Conservation (phyloP, 2,888 invertebrate species). For the Ormyrus pomaceus region DNA sequence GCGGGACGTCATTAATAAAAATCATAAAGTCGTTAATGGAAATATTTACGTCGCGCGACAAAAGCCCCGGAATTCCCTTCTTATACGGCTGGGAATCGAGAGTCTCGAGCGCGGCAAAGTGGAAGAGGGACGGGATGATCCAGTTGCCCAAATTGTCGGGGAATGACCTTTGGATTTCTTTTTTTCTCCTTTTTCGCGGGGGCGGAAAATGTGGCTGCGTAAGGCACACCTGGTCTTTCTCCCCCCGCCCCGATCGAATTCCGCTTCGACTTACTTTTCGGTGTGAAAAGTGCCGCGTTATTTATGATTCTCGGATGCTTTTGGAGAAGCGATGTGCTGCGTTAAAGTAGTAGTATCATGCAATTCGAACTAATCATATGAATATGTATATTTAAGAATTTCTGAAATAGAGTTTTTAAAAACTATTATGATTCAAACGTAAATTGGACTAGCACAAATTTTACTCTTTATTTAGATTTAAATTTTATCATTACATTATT, state of each 20-base stretch:
- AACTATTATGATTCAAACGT: too few relatives aligned
- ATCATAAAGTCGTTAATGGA: slow-evolving; percentile 67
- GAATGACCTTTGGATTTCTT: slow-evolving; percentile 65
- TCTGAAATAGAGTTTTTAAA: too few relatives aligned
- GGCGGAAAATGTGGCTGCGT: slow-evolving; percentile 50
- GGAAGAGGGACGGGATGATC: slow-evolving; percentile 4
- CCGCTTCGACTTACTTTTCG: slow-evolving; percentile 2
- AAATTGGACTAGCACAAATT: too few relatives aligned
- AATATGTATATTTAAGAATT: too few relatives aligned
- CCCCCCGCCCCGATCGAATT: slow-evolving; percentile 63
- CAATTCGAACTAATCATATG: background rate
- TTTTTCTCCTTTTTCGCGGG: slow-evolving; percentile 12
- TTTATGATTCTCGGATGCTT: slow-evolving; percentile 21
- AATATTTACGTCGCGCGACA: slow-evolving; percentile 61
- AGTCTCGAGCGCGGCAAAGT: background rate
- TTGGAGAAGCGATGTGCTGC: background rate
- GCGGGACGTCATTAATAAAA: slow-evolving; percentile 68
- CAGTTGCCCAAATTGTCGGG: slow-evolving; percentile 61
- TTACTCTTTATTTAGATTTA: too few relatives aligned
- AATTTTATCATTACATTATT: too few relatives aligned
- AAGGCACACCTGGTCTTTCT: slow-evolving; percentile 63
- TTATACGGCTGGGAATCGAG: background rate
- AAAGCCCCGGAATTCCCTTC: slow-evolving; percentile 42
- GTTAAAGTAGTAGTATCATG: background rate
- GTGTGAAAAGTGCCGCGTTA: slow-evolving; percentile 29